Conservation (phyloP, 1,140 invertebrate species). For the Nymphalis io region DNA sequence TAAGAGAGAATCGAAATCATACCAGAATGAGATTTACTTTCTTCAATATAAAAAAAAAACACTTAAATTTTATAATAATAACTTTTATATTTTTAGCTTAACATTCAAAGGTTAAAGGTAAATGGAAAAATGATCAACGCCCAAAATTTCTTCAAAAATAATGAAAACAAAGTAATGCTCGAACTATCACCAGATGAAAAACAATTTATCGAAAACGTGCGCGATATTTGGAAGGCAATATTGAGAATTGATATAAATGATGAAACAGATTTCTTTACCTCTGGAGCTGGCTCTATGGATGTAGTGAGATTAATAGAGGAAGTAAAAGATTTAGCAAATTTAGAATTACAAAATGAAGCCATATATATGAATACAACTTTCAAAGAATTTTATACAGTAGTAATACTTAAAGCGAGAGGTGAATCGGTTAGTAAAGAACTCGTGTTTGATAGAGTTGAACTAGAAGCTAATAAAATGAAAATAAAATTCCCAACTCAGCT, state of each 20-base stretch:
- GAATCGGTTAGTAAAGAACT: constrained; percentile 79
- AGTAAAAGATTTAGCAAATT: constrained; percentile 89
- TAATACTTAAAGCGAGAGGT: constrained; percentile 86
- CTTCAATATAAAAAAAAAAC: constrained; percentile 20
- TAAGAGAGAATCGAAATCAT: neutral
- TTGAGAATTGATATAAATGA: constrained; percentile 88
- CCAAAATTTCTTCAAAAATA: constrained; percentile 87
- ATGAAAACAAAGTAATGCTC: constrained; percentile 81
- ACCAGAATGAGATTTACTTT: constrained; percentile 1
- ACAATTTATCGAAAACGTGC: constrained; percentile 82
- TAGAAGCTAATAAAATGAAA: constrained; percentile 91
- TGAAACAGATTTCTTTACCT: constrained; percentile 94
- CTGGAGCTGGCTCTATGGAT: constrained; percentile 97
- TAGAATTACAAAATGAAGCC: constrained; percentile 92
- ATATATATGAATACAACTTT: constrained; percentile 96
- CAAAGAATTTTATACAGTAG: constrained; percentile 87
- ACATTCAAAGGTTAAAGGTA: constrained; percentile 87
- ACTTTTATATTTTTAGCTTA: constrained; percentile 68
- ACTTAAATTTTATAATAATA: neutral
- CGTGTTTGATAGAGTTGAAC: constrained; percentile 86
- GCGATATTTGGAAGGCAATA: constrained; percentile 92
- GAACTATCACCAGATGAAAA: constrained; percentile 91
- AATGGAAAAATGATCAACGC: constrained; percentile 93
- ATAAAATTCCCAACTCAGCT: constrained; percentile 93
- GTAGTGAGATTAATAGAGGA: constrained; percentile 96